Evolutionary conservation across 2,797 vertebrate genomes (phyloP).

Genomic region (Acrossocheilus fasciatus): DNA sequence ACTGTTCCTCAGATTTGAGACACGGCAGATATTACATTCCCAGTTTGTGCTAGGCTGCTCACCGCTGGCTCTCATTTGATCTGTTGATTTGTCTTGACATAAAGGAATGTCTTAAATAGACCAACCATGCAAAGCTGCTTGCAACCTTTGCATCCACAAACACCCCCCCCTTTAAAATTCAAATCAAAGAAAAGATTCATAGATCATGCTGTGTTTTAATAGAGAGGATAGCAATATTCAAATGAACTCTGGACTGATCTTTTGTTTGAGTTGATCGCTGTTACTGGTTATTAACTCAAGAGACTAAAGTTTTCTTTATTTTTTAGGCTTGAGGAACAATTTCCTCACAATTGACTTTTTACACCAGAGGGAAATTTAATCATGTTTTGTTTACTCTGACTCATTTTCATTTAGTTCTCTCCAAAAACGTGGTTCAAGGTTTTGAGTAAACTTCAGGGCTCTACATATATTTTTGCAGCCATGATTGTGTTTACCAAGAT

Average conservation of each 20-base stretch:
- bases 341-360: slow-evolving; percentile 77
- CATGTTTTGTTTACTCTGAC: slow-evolving; percentile 84
- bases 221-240: slow-evolving; percentile 85
- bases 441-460: slow-evolving; percentile 76
- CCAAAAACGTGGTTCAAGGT: slow-evolving; percentile 79
- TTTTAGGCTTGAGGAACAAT: slow-evolving; percentile 72
- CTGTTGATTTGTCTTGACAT: slow-evolving; percentile 40
- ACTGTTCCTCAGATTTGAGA: slow-evolving; percentile 43
- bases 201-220: slow-evolving; percentile 79
- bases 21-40: slow-evolving; percentile 43
- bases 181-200: slow-evolving; percentile 73
- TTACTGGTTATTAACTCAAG: slow-evolving; percentile 83
- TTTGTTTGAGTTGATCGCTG: slow-evolving; percentile 82
- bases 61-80: slow-evolving; percentile 16
- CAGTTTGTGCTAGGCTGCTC: slow-evolving; percentile 39
- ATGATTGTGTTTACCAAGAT: slow-evolving; percentile 77
- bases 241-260: slow-evolving; percentile 84
- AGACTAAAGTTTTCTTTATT: slow-evolving; percentile 79
- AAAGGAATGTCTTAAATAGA: slow-evolving; percentile 48
- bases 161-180: slow-evolving; percentile 64
- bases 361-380: slow-evolving; percentile 79
- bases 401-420: slow-evolving; percentile 78
- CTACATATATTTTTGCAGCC: slow-evolving; percentile 50
- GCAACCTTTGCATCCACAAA: slow-evolving; percentile 47
- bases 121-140: slow-evolving; percentile 41